Evolutionary conservation across 1,140 invertebrate species (phyloP), one percentile per base, ranked within the genome.

Genomic region (Archivesica marissinica): DNA sequence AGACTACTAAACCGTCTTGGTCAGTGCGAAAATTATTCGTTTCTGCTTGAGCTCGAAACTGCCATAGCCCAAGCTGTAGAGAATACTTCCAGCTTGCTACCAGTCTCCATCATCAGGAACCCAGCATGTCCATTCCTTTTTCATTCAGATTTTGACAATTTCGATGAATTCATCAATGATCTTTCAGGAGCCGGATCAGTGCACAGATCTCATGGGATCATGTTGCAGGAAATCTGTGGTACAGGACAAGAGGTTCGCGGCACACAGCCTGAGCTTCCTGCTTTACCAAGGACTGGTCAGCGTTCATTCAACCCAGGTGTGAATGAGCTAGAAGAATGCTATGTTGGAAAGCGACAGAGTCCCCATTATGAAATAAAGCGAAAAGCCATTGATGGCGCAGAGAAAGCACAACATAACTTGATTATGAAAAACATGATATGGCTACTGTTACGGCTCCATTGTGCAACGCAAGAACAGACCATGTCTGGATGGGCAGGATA

Each of bases 61-160:
- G 64, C 77, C 11, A 75, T 86, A 41, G 79, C 75, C 13, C 56
- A 74, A 25, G 79, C 79, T 6, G 17, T 84, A 9, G 81, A 88
- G 59, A 28, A 75, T 30, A 61, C 75, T 2, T 88, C 87, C n/a
- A n/a, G n/a, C n/a, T n/a, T n/a, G n/a, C n/a, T n/a, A 59, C 76
- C n/a, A 38, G 11, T 86, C 0, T 61, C 88, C 38, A 90, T 89
- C 17, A 23, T 89, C 23, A 25, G 80, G n/a, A 25, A 86, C n/a
- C n/a, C n/a, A 23, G 15, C 47, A 47, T 79, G 59, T 38, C 64
- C 74, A 33, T 86, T 82, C 6, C 23, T 88, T 15, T 87, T 90
- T 35, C 86, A 88, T 47, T 85, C 80, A 0, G 85, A 90, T n/a
- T 90, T 90, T 75, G 88, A 87, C 56, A 89, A 88, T 33, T 89